These are phyloP conservation scores for Coryphaenoides rupestris DNA, from an alignment of 2,113 vertebrate genomes.

Conservation along the genomic window DNA sequence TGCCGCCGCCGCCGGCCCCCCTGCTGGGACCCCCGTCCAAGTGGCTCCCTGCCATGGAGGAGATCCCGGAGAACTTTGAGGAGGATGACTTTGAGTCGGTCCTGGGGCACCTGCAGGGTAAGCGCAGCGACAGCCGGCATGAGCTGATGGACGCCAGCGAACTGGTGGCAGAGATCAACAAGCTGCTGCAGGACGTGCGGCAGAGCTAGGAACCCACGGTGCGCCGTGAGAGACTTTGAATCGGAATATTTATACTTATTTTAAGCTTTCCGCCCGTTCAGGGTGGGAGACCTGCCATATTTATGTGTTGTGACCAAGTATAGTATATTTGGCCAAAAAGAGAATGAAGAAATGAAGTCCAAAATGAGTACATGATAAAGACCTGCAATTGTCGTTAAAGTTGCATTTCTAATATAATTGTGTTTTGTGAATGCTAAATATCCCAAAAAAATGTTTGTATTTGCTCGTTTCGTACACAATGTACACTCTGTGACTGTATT, in stretches of 20 bases:
- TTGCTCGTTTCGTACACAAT: constrained; percentile 85
- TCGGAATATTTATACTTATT: background rate
- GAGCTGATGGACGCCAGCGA: constrained; percentile 97
- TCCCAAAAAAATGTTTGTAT: constrained; percentile 86
- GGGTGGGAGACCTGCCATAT: constrained; percentile 58
- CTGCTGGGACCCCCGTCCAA: constrained; percentile 77
- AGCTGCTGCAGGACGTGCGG: constrained; percentile 92
- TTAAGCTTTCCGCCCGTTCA: background rate
- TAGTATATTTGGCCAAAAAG: constrained; percentile 19
- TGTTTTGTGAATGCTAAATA: constrained; percentile 99
- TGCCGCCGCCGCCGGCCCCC: constrained; percentile 1
- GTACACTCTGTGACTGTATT: constrained; percentile 98
- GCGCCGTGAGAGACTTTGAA: background rate
- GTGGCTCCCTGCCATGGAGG: constrained; percentile 98
- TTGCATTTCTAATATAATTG: constrained; percentile 95
- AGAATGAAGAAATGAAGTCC: constrained; percentile 8
- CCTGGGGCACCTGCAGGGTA: constrained; percentile 85
- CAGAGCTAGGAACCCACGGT: constrained; percentile 80
- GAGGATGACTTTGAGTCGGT: constrained; percentile 96
- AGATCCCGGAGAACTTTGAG: constrained; percentile 96
- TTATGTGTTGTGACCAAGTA: constrained; percentile 41
- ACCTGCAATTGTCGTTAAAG: constrained; percentile 82
- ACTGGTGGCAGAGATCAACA: constrained; percentile 97
- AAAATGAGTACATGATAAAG: constrained; percentile 38
- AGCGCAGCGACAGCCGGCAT: constrained; percentile 83